Evolutionary conservation across 2,797 vertebrate species (phyloP).

Genomic region (Graptemys geographica): DNA sequence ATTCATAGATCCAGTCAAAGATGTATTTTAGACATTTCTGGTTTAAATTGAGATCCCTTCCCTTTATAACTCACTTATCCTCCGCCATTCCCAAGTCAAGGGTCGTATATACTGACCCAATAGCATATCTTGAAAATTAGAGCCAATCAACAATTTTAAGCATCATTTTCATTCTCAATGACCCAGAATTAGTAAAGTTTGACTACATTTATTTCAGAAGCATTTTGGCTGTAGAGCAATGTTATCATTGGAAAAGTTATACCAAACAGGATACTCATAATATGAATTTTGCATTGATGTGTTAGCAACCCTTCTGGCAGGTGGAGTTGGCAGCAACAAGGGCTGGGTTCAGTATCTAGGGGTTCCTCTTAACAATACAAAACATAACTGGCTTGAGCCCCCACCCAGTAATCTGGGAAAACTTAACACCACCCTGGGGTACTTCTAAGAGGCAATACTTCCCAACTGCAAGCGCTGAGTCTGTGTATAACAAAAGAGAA

Average conservation of each 20-base stretch:
- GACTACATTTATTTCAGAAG: too few relatives aligned
- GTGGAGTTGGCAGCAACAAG: not conserved
- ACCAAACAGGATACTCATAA: constrained; percentile 28
- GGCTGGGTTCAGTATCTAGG: not conserved
- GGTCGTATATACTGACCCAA: too few relatives aligned
- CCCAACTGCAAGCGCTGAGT: not conserved
- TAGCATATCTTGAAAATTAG: too few relatives aligned
- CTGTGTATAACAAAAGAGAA: not conserved
- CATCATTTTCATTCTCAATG: too few relatives aligned
- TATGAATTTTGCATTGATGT: constrained; percentile 20
- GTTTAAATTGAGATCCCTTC: too few relatives aligned
- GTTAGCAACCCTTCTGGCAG: not conserved
- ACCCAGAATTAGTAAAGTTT: too few relatives aligned
- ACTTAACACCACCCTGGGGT: not conserved
- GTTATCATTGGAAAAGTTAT: constrained; percentile 13
- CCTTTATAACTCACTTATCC: too few relatives aligned
- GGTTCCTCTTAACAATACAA: not conserved
- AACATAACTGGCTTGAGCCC: not conserved
- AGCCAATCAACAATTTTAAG: too few relatives aligned
- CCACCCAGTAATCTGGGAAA: not conserved
- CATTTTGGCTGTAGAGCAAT: not conserved
- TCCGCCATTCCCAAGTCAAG: too few relatives aligned
- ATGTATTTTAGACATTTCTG: too few relatives aligned
- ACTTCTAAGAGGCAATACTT: not conserved
- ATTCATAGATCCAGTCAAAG: too few relatives aligned